Evolutionary conservation across 2,113 vertebrate genomes (phyloP), one percentile per base, ranked within the genome.

Genomic region (Saccopteryx bilineata): DNA sequence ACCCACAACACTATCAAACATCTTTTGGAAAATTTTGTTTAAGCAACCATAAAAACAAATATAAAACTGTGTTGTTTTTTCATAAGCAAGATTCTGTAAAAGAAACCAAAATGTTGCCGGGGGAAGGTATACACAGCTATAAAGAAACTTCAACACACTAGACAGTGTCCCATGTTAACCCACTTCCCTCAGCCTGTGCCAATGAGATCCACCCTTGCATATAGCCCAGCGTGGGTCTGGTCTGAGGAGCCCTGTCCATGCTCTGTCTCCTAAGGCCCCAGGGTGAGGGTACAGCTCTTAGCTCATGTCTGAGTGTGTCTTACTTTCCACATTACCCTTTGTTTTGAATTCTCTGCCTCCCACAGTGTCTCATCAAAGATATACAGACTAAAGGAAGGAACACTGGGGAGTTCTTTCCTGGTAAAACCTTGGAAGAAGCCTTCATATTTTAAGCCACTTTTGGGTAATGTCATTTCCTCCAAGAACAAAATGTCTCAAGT

Each of bases 401-500:
- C 48, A 39, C n/a, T 11, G 80, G 2, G 0, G 39, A 81, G 39
- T 9, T 48, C 46, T 26, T 50, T 68, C 82, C 63, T 0, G 2
- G 46, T n/a, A 50, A 86, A 52, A 48, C 9, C 71, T 76, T 0
- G 6, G 50, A 24, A 83, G 7, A 14, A 39, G 39, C 39, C 50
- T 69, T 87, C 48, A 7, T 13, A 15, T 26, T 69, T 75, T 13
- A 48, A 46, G 54, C 15, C 54, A 58, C 28, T 82, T 33, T 12
- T 46, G 50, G 79, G 72, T 84, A 82, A 66, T 9, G 39, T 58
- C 80, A 48, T 31, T 48, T 65, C 23, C 39, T 69, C 48, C 5
- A 80, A 48, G 39, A 93, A 61, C 52, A 96, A 86, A 54, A 18
- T 84, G 17, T 72, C 60, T n/a, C 21, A n/a, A 58, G 39, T 56